A percentile compares a stretch with the other conserved stretches of the same genome.
Evolutionary conservation across 2,797 vertebrate genomes (phyloP).

Genomic region (Labeo calbasu): DNA sequence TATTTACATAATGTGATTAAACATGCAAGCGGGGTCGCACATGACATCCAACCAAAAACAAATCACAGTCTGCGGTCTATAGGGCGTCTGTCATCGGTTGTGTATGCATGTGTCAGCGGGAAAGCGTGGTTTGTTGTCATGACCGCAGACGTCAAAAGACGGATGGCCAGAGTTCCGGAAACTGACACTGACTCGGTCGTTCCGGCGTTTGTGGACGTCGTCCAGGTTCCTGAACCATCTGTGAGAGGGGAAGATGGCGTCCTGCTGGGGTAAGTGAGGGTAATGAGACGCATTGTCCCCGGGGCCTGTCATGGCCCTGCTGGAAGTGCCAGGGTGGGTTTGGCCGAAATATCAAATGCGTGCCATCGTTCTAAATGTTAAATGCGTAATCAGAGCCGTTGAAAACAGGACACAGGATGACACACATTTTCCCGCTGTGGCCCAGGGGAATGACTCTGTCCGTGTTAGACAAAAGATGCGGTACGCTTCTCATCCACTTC

Average conservation of each 20-base stretch:
- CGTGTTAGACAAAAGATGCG: background rate
- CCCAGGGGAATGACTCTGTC: background rate
- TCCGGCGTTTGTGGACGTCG: slow-evolving; percentile 23
- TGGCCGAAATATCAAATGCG: slow-evolving; percentile 47
- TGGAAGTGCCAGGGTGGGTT: slow-evolving; percentile 39
- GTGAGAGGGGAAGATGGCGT: slow-evolving; percentile 20
- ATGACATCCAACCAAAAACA: slow-evolving; percentile 54
- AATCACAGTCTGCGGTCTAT: slow-evolving; percentile 28
- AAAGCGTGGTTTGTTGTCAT: slow-evolving; percentile 34
- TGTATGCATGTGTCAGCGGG: slow-evolving; percentile 36
- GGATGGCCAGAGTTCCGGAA: slow-evolving; percentile 42
- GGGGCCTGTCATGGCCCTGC: slow-evolving; percentile 10
- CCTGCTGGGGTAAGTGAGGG: slow-evolving; percentile 40
- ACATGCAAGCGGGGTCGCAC: slow-evolving; percentile 57
- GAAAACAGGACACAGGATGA: slow-evolving; percentile 37
- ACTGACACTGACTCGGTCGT: slow-evolving; percentile 14
- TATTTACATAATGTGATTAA: slow-evolving; percentile 72
- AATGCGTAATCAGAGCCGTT: slow-evolving; percentile 32
- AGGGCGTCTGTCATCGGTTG: background rate
- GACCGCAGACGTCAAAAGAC: slow-evolving; percentile 47
- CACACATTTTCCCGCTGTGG: slow-evolving; percentile 18
- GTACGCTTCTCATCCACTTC: background rate
- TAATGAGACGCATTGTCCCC: slow-evolving; percentile 29
- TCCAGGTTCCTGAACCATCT: slow-evolving; percentile 27
- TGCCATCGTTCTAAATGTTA: slow-evolving; percentile 48